Evolutionary conservation across 1,140 invertebrate genomes (phyloP).

Genomic region (Drosophila orosa): DNA sequence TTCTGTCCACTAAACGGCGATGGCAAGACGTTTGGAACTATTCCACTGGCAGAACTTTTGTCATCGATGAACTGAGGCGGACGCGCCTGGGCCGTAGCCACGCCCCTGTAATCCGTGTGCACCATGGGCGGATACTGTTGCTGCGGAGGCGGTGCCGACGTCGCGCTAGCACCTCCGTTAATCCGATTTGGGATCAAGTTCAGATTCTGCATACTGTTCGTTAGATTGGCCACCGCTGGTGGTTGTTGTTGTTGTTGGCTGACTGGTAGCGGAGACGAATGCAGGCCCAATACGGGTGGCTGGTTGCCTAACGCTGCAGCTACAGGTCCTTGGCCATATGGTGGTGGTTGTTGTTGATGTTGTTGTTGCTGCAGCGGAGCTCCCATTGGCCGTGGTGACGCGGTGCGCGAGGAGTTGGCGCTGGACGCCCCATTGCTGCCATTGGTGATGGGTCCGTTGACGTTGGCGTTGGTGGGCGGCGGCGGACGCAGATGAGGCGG

Average conservation of each 20-base stretch:
- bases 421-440: conserved; percentile 63
- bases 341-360: conserved; percentile 7
- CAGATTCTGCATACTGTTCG: conserved; percentile 58
- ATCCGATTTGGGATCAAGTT: conserved; percentile 58
- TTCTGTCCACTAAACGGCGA: conserved; percentile 38
- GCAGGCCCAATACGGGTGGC: conserved; percentile 1
- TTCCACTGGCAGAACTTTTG: neutral
- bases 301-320: conserved; percentile 7
- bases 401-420: conserved; percentile 74
- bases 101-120: conserved; percentile 48
- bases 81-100: conserved; percentile 36
- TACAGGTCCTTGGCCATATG: conserved; percentile 1
- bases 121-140: conserved; percentile 3
- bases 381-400: conserved; percentile 57
- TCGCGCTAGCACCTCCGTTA: conserved; percentile 22
- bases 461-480: conserved; percentile 30
- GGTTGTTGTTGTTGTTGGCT: conserved; percentile 11
- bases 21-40: conserved; percentile 45
- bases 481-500: conserved; percentile 62
- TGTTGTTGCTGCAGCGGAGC: conserved; percentile 7
- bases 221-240: conserved; percentile 36
- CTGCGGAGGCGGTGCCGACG: neutral
- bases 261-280: neutral
- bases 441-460: conserved; percentile 60
- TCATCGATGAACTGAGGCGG: conserved; percentile 5